Base-by-base conservation (phyloP, 2,888 invertebrate species). In the Osedax frankpressi region DNA sequence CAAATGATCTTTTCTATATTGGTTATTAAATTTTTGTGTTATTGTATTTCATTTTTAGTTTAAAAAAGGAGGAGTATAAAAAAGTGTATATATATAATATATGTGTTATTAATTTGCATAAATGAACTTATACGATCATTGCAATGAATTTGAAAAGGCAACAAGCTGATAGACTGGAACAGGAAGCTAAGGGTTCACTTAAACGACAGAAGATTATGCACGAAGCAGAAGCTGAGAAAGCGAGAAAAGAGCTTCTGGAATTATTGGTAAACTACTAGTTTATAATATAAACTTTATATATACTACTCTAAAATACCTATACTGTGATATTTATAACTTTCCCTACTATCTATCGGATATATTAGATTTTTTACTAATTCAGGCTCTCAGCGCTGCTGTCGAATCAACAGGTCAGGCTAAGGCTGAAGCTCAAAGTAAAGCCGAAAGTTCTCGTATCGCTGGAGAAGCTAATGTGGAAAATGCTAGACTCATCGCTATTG, bases 391-490 rank as follows among this genome's bases (percentile, higher is more conserved):
- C 75, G 85, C 86, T 11, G 86, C 85, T 67, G 86, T 86, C 6
- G 86, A 86, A 79, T 84, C 84, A 76, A 85, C 85, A 60, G 86
- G 86, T 26, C 86, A 86, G 79, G 86, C 86, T 19, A 86, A 85
- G 79, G 86, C 86, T 14, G 86, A 87, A 81, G 86, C 86, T 6
- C 83, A 84, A 78, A 82, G 83, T 75, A 80, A 85, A 26, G 86
- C 86, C 6, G 86, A 87, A 79, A 82, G 86, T 26, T 79, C 83
- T 26, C 81, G 81, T 67, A 86, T 86, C 77, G 86, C 86, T 78
- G 86, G 85, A n/a, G 85, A 86, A 79, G 85, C 86, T 3, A 85
- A 85, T 26, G 86, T 86, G 11, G 85, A 86, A 65, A 85, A 86
- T 79, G 86, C 86, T 25, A 83, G 81, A 76, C 80, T 86, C 14